Evolutionary conservation across 2,113 vertebrate species (phyloP), one percentile per base, ranked within the genome.

Genomic region (Oceanodroma tethys): DNA sequence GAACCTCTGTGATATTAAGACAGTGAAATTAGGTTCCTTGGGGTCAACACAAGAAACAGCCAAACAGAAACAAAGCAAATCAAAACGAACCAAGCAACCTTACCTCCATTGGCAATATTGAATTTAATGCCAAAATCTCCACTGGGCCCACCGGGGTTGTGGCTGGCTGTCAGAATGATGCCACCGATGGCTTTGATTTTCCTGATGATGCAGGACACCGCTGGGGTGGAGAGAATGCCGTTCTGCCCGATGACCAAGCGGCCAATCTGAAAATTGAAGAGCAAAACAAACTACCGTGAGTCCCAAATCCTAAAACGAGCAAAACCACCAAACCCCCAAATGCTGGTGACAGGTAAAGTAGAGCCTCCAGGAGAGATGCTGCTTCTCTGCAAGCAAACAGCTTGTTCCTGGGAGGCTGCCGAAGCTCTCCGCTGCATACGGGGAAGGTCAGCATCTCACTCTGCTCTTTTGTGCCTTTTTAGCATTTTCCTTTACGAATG

Each of bases 71-170:
- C 11, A 21, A 32, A 29, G 32, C 25, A n/a, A 48, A 56, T 6
- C 22, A n/a, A 29, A 32, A n/a, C 0, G 5, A 60, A 29, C 25
- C 8, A 47, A 43, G 66, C 0, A 7, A 22, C 45, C 90, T 98
- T 86, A 99, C 99, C 99, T 99, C 99, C 99, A 52, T 98, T 99
- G 95, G 99, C 98, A 86, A 98, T 99, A 93, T 99, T 99, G 97
- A 99, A 99, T 68, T 99, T 99, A 95, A 99, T 99, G 89, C 99
- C 99, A 93, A 99, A 99, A 95, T 99, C 99, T 73, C 99, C 99
- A 78, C 85, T 98, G 92, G 99, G 99, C 18, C 99, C 99, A 7
- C 99, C 99, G 0, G 99, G 99, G 96, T 99, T 99, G 98, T 99
- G 99, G 95, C 99, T 99, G 95, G 99, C 99, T 3, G 99, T 99